phyloP scores from a whole-genome alignment of 2,113 vertebrate species.

The Sinosuthora webbiana region DNA sequence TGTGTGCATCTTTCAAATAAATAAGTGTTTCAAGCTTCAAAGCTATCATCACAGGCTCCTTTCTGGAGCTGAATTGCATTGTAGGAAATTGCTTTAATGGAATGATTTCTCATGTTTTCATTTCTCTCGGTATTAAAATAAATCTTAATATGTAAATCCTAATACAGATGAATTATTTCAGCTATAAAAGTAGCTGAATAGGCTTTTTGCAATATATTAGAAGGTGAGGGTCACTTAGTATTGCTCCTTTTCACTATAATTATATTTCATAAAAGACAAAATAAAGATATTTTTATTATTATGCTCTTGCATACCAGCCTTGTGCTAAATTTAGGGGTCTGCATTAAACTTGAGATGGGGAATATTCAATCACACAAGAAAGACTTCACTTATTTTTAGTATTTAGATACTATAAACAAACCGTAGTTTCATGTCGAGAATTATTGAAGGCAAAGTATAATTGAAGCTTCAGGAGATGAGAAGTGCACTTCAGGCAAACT shows the following conservation, averaged over 20 bases:
- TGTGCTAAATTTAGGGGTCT: not conserved
- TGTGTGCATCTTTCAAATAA: not conserved
- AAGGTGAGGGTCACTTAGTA: not conserved
- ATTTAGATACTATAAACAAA: not conserved
- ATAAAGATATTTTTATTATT: conserved; percentile 8
- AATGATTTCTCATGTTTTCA: conserved; percentile 49
- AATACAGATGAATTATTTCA: conserved; percentile 4
- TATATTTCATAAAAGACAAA: conserved; percentile 4
- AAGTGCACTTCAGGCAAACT: not conserved
- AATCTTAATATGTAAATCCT: not conserved
- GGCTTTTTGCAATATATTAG: conserved; percentile 37
- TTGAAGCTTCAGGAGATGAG: not conserved
- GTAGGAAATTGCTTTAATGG: conserved; percentile 48
- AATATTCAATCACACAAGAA: not conserved
- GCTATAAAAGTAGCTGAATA: conserved; percentile 9
- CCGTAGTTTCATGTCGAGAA: not conserved
- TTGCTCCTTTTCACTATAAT: not conserved
- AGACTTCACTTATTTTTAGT: not conserved
- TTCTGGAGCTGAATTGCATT: conserved; percentile 37
- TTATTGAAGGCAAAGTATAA: not conserved
- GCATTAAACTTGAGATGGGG: not conserved
- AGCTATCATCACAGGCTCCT: conserved; percentile 32
- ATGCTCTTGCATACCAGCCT: not conserved
- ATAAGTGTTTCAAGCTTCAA: conserved; percentile 30
- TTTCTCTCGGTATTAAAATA: conserved; percentile 32